Base-by-base conservation (phyloP, 2,888 invertebrate species). In the Orthonychiurus folsomi region DNA sequence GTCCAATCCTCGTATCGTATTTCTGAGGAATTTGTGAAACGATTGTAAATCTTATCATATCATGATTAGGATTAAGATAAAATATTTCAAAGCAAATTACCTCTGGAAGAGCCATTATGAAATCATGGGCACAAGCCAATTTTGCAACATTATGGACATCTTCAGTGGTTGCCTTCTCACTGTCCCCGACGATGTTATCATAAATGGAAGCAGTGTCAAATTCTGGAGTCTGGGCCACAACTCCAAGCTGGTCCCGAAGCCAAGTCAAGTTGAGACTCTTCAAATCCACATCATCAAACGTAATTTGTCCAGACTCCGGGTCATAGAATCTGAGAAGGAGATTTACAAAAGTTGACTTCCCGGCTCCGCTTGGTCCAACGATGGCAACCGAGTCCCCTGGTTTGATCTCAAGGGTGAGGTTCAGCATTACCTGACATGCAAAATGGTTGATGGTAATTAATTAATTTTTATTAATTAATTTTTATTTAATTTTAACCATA, bases 361-460 rank as follows among this genome's bases (percentile, higher is more conserved):
- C 88, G 75, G 86, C 86, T 1, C 89, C 89, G 59, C 86, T 86
- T 48, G 84, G 79, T 0, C 88, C 83, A 2, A 86, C 86, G 24
- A 52, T 52, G 21, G 52, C 52, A 23, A 21, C 20, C 5, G 5
- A 21, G 5, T 52, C 24, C 9, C 52, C 52, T 5, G 20, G 12
- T 21, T 20, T 20, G 9, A 52, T 21, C 24, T 12, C 5, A 20
- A 52, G 52, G 20, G 52, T 52, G 9, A 52, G 20, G 52, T 52
- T 20, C 5, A 5, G 24, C 9, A 52, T 20, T 5, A 52, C 52
- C 52, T 52, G 20, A 21, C 5, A 52, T 21, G 20, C 9, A 20
- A 5, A 52, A 52, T 9, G 24, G 24, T 52, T 12, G 12, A 52
- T 5, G n/a, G 20, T n/a, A n/a, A n/a, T n/a, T n/a, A n/a, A n/a